Evolutionary conservation across 2,113 vertebrate species (phyloP).

Genomic region (Pterocles burchelli): DNA sequence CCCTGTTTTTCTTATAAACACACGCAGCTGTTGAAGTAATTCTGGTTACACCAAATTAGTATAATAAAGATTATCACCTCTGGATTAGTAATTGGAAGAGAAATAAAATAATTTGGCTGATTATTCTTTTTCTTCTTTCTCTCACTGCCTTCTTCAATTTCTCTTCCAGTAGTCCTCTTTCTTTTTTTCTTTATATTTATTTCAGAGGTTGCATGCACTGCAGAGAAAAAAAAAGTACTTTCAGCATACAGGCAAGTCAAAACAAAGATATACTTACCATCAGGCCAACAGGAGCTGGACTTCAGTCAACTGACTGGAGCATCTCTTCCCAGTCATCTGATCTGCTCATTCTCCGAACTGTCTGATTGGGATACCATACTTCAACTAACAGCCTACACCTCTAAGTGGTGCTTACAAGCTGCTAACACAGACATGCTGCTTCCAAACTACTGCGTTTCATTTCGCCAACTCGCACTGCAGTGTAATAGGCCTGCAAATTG

Average conservation of each 20-base stretch:
- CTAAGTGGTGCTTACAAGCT: neutral
- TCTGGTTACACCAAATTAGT: neutral
- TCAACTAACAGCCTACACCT: neutral
- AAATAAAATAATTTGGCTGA: constrained; percentile 93
- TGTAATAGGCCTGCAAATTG: neutral
- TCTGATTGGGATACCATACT: neutral
- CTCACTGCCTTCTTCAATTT: constrained; percentile 75
- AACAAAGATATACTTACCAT: neutral
- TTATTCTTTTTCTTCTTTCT: constrained; percentile 81
- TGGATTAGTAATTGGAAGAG: constrained; percentile 87
- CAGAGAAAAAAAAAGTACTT: neutral
- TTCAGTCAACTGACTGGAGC: neutral
- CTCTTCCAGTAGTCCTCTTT: constrained; percentile 73
- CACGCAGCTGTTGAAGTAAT: neutral
- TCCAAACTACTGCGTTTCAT: neutral
- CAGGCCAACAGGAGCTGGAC: neutral
- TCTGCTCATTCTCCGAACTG: neutral
- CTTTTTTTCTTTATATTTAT: constrained; percentile 77
- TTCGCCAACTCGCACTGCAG: rapidly evolving
- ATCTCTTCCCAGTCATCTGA: neutral
- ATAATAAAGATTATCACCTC: constrained; percentile 71
- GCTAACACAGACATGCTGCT: rapidly evolving
- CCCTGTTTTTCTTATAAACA: neutral
- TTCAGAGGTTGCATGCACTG: constrained; percentile 73
- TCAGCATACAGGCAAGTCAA: neutral